Evolutionary conservation across 2,888 invertebrate genomes (phyloP).

Genomic region (Nipponacmea schrenckii): DNA sequence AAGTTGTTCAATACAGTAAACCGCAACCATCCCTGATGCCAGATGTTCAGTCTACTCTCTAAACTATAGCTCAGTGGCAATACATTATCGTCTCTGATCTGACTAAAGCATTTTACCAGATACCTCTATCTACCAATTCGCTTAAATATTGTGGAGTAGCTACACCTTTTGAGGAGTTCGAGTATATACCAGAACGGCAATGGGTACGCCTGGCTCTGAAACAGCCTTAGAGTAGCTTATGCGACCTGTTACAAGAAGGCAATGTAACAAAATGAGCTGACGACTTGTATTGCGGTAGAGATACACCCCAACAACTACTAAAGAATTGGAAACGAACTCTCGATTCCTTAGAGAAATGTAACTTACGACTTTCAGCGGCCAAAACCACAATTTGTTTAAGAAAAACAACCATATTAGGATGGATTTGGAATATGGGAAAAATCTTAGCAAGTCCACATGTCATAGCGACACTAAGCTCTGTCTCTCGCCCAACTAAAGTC

Average conservation of each 20-base stretch:
- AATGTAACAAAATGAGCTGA: slow-evolving; percentile 31
- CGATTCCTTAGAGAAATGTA: no score
- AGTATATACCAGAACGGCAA: slow-evolving; percentile 25
- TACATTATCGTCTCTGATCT: slow-evolving; percentile 34
- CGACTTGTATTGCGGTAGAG: slow-evolving; percentile 28
- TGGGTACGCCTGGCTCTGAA: slow-evolving; percentile 45
- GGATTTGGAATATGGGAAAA: no score
- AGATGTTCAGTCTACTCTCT: slow-evolving; percentile 28
- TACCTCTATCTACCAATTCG: slow-evolving; percentile 33
- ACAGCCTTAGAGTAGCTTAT: slow-evolving; percentile 37
- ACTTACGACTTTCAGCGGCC: no score
- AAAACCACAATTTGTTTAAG: no score
- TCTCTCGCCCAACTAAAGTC: background rate
- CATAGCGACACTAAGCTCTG: background rate
- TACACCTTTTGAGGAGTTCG: slow-evolving; percentile 37
- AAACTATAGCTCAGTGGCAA: slow-evolving; percentile 33
- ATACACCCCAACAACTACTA: no score
- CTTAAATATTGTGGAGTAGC: slow-evolving; percentile 44
- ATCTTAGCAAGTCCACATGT: no score
- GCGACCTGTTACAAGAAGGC: slow-evolving; percentile 24
- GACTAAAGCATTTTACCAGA: slow-evolving; percentile 39
- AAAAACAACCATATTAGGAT: no score
- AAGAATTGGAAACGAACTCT: no score
- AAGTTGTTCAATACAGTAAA: slow-evolving; percentile 12
- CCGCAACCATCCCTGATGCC: slow-evolving; percentile 33